phyloP scores from a whole-genome alignment of 1,140 invertebrate species.

The Eriocheir sinensis region DNA sequence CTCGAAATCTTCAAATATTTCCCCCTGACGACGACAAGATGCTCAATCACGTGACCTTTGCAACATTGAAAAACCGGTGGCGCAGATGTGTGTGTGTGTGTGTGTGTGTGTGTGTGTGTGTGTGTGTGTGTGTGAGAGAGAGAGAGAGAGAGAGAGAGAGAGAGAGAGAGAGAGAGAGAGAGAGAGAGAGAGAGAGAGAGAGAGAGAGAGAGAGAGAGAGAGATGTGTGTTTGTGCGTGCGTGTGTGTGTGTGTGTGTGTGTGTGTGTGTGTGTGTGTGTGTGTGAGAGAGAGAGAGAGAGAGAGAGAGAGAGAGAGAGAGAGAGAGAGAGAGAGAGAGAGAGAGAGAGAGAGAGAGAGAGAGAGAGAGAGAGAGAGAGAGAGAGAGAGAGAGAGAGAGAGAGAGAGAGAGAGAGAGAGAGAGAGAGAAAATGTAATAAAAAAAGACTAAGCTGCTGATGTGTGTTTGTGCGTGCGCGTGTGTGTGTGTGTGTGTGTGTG shows the following conservation, averaged over 20 bases:
- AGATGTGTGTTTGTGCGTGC: too few relatives aligned
- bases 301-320: slow-evolving; percentile 27
- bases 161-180: neutral
- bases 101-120: slow-evolving; percentile 47
- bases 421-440: neutral
- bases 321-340: neutral
- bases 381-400: neutral
- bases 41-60: neutral
- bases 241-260: neutral
- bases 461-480: neutral
- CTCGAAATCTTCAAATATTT: neutral
- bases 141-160: slow-evolving; percentile 39
- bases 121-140: slow-evolving; percentile 47
- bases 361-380: neutral
- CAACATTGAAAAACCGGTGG: neutral
- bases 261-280: neutral
- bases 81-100: neutral
- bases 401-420: neutral
- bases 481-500: slow-evolving; percentile 14
- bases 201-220: too few relatives aligned
- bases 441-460: neutral
- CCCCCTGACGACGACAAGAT: neutral
- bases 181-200: neutral
- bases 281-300: slow-evolving; percentile 36
- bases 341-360: neutral